Percentiles rank a stretch among this genome's conserved stretches.
These are phyloP conservation scores for Sarcophaga bullata DNA, from an alignment of 1,140 invertebrate genomes.

Conservation along the genomic window DNA sequence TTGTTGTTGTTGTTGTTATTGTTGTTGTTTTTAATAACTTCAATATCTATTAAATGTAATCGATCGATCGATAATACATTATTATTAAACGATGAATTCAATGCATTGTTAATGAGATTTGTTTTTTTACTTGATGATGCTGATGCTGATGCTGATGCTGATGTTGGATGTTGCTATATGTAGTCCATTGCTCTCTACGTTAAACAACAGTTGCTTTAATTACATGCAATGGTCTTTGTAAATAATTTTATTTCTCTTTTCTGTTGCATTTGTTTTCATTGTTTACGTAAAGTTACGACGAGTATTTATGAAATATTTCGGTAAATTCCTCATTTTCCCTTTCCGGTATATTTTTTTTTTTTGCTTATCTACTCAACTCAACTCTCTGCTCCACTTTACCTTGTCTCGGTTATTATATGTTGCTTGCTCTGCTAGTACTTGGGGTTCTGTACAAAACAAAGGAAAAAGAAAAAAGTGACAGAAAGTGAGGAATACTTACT, in stretches of 20 bases:
- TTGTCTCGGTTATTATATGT: too few species aligned
- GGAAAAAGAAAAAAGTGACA: constrained; percentile 8
- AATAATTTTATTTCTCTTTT: not conserved
- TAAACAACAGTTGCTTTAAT: constrained; percentile 14
- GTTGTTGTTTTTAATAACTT: too few species aligned
- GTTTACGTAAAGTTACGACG: not conserved
- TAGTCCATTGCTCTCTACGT: not conserved
- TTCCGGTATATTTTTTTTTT: not conserved
- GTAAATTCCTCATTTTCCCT: not conserved
- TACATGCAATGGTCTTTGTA: not conserved
- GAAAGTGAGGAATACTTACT: constrained; percentile 68
- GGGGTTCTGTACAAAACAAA: not conserved
- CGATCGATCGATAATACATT: constrained; percentile 39
- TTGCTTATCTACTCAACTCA: not conserved
- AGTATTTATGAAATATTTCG: constrained; percentile 17
- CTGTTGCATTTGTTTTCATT: not conserved
- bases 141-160: too few species aligned
- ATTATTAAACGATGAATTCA: not conserved
- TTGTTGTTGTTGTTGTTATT: too few species aligned
- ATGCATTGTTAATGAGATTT: constrained; percentile 33
- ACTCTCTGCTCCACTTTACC: too few species aligned
- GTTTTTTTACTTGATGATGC: not conserved
- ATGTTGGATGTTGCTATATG: too few species aligned
- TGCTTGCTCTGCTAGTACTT: not conserved
- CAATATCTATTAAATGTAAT: constrained; percentile 31